Base-by-base conservation (phyloP, 2,888 invertebrate species). In the Conomelus anceps region DNA sequence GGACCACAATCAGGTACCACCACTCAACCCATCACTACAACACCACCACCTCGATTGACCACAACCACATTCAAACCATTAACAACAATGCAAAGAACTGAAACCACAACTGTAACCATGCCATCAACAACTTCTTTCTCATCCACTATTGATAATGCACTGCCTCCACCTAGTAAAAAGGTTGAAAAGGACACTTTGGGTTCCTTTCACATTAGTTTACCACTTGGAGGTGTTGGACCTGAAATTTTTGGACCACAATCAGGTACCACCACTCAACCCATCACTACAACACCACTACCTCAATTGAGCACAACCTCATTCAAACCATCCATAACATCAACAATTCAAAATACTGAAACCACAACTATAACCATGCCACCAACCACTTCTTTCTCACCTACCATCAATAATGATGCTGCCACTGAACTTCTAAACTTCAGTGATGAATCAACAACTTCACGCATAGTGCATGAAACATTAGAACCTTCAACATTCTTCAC, bases 151-250 rank as follows among this genome's bases (percentile, higher is more conserved):
- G n/a, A n/a, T n/a, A n/a, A n/a, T n/a, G n/a, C 91, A 13, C 90
- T 91, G 1, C 86, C 89, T 23, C 89, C 91, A 3, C 87, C 90
- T 20, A 91, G 90, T 85, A 89, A 90, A 41, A 90, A 90, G 63
- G 89, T 88, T 11, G 86, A 89, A 26, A 90, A 90, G 87, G 90
- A 91, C 63, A 88, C 87, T 23, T 86, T 91, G 7, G 92, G 92
- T 7, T 92, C 92, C 9, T 91, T 92, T 23, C 92, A 92, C 85
- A 89, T 92, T 29, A 91, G 91, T 89, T 91, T 92, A 88, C 92
- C 92, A 22, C 88, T 92, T 20, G 91, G 90, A 34, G 90, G 90
- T 89, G 89, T 88, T 29, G 86, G 86, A 13, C n/a, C n/a, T n/a
- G n/a, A n/a, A n/a, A n/a, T n/a, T n/a, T n/a, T n/a, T n/a, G n/a